Evolutionary conservation across 2,797 vertebrate genomes (phyloP).

Genomic region (Sebastes cheni): DNA sequence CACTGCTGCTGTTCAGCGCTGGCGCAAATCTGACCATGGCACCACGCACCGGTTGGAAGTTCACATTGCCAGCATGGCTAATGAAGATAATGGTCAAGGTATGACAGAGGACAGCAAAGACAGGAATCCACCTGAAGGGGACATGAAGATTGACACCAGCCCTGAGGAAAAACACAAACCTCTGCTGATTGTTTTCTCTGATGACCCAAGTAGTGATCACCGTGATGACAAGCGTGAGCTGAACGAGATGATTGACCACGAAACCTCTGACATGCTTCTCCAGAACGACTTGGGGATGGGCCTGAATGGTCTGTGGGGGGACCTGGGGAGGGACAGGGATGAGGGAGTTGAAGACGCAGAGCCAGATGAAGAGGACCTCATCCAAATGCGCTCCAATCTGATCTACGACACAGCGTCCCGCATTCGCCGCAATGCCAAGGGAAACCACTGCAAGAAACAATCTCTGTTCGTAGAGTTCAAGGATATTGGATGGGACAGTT

Average conservation of each 20-base stretch:
- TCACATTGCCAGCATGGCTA: slow-evolving; percentile 86
- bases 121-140: slow-evolving; percentile 64
- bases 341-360: slow-evolving; percentile 68
- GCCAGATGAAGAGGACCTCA: slow-evolving; percentile 89
- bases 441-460: slow-evolving; percentile 93
- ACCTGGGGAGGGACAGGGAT: slow-evolving; percentile 44
- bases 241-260: slow-evolving; percentile 93
- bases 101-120: slow-evolving; percentile 40
- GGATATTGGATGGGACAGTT: slow-evolving; percentile 98
- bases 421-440: slow-evolving; percentile 94
- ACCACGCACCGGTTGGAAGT: slow-evolving; percentile 91
- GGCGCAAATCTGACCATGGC: slow-evolving; percentile 84
- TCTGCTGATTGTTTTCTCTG: slow-evolving; percentile 94
- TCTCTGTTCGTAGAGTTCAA: slow-evolving; percentile 96
- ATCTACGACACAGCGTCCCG: slow-evolving; percentile 94
- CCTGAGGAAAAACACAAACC: slow-evolving; percentile 91
- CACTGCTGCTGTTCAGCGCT: slow-evolving; percentile 86
- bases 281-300: slow-evolving; percentile 78
- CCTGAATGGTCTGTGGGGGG: slow-evolving; percentile 73
- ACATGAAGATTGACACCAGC: slow-evolving; percentile 90
- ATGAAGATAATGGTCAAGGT: slow-evolving; percentile 34
- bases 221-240: slow-evolving; percentile 90
- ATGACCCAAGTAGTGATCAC: slow-evolving; percentile 91
- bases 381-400: slow-evolving; percentile 96
- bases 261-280: slow-evolving; percentile 79